Conservation (phyloP, 2,797 vertebrate genomes). For the Halcyon badia region DNA sequence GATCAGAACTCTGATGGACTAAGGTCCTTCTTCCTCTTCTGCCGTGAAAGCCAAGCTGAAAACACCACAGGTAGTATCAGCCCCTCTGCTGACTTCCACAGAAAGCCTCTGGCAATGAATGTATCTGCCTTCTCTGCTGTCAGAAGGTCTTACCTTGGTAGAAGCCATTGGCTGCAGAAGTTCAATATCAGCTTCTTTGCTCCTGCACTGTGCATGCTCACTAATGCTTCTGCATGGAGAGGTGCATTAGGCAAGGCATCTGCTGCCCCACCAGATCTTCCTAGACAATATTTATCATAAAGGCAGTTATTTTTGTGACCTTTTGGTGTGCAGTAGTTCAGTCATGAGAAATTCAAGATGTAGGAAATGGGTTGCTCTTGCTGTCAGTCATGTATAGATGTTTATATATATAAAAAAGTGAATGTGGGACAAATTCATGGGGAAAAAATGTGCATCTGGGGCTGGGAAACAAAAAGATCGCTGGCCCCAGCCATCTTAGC, state of each 20-base stretch:
- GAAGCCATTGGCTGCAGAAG: background rate
- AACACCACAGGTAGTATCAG: background rate
- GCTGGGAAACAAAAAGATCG: background rate
- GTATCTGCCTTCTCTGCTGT: background rate
- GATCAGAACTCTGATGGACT: background rate
- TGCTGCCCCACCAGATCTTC: background rate
- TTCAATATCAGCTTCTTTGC: background rate
- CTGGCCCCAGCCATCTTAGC: background rate
- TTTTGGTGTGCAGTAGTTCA: background rate
- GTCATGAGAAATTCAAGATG: background rate
- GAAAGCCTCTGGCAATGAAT: background rate
- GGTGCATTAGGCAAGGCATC: background rate
- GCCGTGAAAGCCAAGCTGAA: background rate
- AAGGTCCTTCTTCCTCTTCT: background rate
- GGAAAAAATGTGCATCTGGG: background rate
- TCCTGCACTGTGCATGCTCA: background rate
- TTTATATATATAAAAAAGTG: background rate
- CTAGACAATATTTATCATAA: background rate
- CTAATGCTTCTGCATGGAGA: background rate
- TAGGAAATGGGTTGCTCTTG: background rate
- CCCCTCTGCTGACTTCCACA: background rate
- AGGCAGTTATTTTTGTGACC: background rate
- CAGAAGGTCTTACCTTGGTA: background rate
- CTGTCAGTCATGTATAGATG: background rate
- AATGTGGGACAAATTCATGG: background rate